A percentile compares a stretch with the other conserved stretches of the same genome.
These are phyloP conservation scores for Drosophila leontia DNA, from an alignment of 1,140 invertebrate genomes.

Conservation along the genomic window DNA sequence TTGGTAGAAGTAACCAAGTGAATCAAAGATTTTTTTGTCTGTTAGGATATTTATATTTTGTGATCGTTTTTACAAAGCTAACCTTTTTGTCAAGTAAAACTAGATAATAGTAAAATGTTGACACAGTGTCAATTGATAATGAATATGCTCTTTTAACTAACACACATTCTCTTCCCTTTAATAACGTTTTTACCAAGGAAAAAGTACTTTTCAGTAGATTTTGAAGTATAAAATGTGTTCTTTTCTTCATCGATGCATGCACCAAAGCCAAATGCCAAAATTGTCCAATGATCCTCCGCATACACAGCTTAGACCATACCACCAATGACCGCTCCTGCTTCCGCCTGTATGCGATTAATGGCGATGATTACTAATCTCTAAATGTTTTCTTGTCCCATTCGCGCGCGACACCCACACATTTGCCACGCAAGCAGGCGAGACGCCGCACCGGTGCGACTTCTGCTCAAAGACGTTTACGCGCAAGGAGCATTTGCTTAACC, in stretches of 20 bases:
- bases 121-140: background rate
- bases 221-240: background rate
- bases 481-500: constrained; percentile 93
- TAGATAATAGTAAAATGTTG: background rate
- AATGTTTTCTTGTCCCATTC: constrained; percentile 41
- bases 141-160: background rate
- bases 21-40: background rate
- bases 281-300: constrained; percentile 6
- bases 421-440: constrained; percentile 88
- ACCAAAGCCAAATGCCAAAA: constrained; percentile 23
- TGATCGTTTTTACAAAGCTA: background rate
- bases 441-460: constrained; percentile 93
- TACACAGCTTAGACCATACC: constrained; percentile 13
- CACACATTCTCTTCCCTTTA: too few species aligned
- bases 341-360: background rate
- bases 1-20: background rate
- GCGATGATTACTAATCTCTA: constrained; percentile 76
- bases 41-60: background rate
- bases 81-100: background rate
- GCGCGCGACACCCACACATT: constrained; percentile 45
- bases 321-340: background rate
- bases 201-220: background rate
- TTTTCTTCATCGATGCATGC: background rate
- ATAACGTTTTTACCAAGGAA: background rate
- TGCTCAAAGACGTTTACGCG: constrained; percentile 93